Conservation (phyloP, 2,113 vertebrate species). For the Herpetotheres cachinnans region DNA sequence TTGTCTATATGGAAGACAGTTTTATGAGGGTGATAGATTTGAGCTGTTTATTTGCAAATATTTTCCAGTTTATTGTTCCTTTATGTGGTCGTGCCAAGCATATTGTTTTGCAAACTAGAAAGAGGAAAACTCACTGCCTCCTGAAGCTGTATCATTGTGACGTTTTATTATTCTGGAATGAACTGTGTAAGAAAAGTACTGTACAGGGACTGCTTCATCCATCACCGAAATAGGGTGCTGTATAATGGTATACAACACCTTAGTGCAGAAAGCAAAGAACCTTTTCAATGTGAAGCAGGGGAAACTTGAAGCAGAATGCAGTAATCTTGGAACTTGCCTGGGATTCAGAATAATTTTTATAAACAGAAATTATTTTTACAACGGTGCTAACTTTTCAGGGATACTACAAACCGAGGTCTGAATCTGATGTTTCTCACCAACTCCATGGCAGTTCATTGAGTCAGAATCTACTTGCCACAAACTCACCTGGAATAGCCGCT, state of each 20-base stretch:
- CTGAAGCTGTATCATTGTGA: neutral
- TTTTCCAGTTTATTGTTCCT: neutral
- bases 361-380: neutral
- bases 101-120: neutral
- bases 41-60: neutral
- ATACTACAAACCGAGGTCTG: neutral
- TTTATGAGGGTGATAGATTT: neutral
- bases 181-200: neutral
- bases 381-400: neutral
- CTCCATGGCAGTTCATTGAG: neutral
- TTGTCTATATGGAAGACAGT: neutral
- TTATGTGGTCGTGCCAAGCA: neutral
- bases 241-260: neutral
- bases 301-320: neutral
- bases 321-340: neutral
- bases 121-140: neutral
- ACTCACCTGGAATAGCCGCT: neutral
- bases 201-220: neutral
- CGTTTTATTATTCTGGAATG: neutral
- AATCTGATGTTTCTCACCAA: neutral
- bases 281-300: neutral
- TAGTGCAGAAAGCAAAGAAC: neutral
- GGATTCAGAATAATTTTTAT: neutral
- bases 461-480: neutral
- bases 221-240: neutral